Percentiles rank a stretch among this genome's conserved stretches.
Conservation (phyloP, 2,113 vertebrate species). For the Carassius auratus region DNA sequence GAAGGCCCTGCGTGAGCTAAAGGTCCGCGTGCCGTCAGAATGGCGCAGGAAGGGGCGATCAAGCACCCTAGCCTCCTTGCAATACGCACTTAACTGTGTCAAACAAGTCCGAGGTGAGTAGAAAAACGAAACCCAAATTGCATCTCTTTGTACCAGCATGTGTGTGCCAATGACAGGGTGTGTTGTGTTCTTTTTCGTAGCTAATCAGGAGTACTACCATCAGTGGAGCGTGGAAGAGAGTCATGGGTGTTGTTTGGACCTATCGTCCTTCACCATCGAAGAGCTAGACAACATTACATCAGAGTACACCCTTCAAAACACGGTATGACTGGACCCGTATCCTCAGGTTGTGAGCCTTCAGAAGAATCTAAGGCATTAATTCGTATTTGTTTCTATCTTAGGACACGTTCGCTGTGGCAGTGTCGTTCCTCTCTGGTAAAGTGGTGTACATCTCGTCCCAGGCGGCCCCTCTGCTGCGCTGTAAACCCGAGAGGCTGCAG, state of each 20-base stretch:
- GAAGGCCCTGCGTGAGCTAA: constrained; percentile 86
- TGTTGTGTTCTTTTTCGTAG: constrained; percentile 61
- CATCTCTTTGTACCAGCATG: constrained; percentile 54
- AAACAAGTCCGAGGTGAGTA: constrained; percentile 85
- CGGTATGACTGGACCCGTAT: constrained; percentile 68
- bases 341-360: background rate
- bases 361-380: background rate
- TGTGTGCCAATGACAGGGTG: background rate
- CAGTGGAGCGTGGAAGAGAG: constrained; percentile 88
- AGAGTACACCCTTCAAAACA: constrained; percentile 87
- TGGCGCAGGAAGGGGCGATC: constrained; percentile 80
- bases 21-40: constrained; percentile 81
- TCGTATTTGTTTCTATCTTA: constrained; percentile 41
- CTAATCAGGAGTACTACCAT: constrained; percentile 91
- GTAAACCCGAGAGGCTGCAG: constrained; percentile 82
- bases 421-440: constrained; percentile 85
- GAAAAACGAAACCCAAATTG: background rate
- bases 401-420: constrained; percentile 87
- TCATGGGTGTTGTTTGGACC: constrained; percentile 82
- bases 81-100: constrained; percentile 87
- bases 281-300: constrained; percentile 88
- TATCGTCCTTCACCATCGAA: constrained; percentile 84
- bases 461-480: constrained; percentile 79
- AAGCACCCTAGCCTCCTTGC: constrained; percentile 83
- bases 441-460: constrained; percentile 87